Evolutionary conservation across 2,113 vertebrate species (phyloP).

Genomic region (Platichthys flesus): DNA sequence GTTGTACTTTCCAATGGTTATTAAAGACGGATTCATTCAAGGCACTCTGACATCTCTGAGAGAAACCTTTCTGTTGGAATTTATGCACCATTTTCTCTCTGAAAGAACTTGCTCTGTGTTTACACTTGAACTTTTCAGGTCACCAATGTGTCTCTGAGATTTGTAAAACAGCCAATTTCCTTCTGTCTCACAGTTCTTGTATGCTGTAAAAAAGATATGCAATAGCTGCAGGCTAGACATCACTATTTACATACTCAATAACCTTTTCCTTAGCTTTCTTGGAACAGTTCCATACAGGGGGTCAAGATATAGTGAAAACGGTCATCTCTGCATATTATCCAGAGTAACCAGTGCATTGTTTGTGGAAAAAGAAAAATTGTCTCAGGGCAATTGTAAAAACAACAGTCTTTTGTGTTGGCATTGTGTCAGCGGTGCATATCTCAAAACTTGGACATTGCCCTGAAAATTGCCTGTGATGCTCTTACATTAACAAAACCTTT

Average conservation of each 20-base stretch:
- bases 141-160: neutral
- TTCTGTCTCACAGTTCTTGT: neutral
- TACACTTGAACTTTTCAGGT: neutral
- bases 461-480: neutral
- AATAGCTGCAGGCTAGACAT: neutral
- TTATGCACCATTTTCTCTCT: neutral
- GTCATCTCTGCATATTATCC: neutral
- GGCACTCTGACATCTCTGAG: neutral
- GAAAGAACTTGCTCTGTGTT: neutral
- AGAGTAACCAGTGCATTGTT: neutral
- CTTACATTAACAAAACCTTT: neutral
- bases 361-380: neutral
- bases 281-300: neutral
- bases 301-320: neutral
- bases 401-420: neutral
- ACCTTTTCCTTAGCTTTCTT: neutral
- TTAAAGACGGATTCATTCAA: neutral
- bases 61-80: neutral
- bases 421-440: neutral
- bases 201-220: neutral
- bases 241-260: neutral
- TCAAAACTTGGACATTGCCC: neutral
- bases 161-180: neutral
- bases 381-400: neutral
- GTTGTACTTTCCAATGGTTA: neutral